Base-by-base conservation (phyloP, 2,113 vertebrate genomes). In the Sander lucioperca region DNA sequence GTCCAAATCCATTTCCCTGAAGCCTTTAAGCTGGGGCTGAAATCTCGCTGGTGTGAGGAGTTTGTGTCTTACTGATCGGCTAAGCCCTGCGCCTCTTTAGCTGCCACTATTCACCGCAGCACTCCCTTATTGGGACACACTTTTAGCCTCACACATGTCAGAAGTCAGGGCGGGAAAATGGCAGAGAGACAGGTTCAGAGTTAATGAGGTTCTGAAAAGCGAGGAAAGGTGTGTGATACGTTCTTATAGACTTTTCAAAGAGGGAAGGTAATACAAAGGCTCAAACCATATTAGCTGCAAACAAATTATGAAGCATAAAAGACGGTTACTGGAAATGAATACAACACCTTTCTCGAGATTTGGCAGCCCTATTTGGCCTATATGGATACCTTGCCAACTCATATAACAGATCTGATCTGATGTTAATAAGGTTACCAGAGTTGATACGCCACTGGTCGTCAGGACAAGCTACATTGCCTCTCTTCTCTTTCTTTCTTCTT, bases 21-120 rank as follows among this genome's bases (percentile, higher is more conserved):
- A 93, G 89, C 91, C 89, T 89, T 93, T 94, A 93, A 94, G 90
- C 91, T 58, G 81, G 65, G 81, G 88, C 86, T 92, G 87, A 89
- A 91, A 92, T 93, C 91, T 93, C 76, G 83, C 90, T 90, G 90
- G 83, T 90, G 91, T 89, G 90, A 79, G 89, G 90, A 91, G 88
- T 93, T 94, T 91, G 85, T 90, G 88, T 94, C 85, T 91, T 87
- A 83, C 87, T 92, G 91, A 90, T 89, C 65, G 62, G 84, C 85
- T 93, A 90, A 92, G 83, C 85, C 85, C 58, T 1, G 82, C 19
- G 71, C 85, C 88, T 89, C 86, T 84, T 81, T 74, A 62, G 79
- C 88, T 67, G 87, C 86, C 84, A 51, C 86, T 70, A 61, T 92
- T 92, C 86, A 83, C 63, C 19, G n/a, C 36, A 1, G 65, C 57